phyloP scores from a whole-genome alignment of 2,113 vertebrate genomes.

The Columba janthina region DNA sequence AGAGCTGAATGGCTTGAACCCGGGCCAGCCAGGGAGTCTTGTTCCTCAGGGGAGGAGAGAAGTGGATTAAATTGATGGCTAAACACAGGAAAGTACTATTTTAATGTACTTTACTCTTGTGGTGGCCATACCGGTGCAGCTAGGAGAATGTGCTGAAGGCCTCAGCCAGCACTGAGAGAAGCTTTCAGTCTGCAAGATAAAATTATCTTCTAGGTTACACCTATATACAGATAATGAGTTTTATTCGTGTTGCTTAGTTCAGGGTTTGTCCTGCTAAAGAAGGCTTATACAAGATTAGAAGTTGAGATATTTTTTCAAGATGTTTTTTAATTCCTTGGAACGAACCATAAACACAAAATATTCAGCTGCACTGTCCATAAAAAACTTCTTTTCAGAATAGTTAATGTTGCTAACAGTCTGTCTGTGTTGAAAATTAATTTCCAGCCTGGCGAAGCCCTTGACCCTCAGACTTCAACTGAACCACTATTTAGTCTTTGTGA shows the following conservation, averaged over 20 bases:
- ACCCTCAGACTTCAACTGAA: neutral
- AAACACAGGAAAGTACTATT: rapidly evolving
- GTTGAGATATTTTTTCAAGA: neutral
- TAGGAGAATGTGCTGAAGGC: neutral
- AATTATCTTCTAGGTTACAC: neutral
- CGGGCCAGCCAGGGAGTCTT: rapidly evolving
- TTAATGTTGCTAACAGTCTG: neutral
- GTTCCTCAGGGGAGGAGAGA: too few species aligned
- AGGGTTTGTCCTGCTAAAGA: neutral
- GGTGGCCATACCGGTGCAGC: neutral
- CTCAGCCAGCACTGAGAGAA: neutral
- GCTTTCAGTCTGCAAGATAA: too few species aligned
- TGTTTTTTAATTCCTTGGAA: neutral
- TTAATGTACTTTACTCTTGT: rapidly evolving
- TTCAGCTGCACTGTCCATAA: neutral
- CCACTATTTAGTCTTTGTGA: neutral
- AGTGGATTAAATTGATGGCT: rapidly evolving
- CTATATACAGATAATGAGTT: neutral
- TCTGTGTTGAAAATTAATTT: neutral
- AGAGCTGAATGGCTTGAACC: neutral
- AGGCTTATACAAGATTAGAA: neutral
- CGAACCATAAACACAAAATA: neutral
- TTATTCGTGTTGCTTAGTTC: neutral
- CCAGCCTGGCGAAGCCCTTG: neutral
- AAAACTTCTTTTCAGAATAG: neutral